Percentiles rank a stretch among this genome's conserved stretches.
phyloP scores from a whole-genome alignment of 2,113 vertebrate species.

The Scomber colias region DNA sequence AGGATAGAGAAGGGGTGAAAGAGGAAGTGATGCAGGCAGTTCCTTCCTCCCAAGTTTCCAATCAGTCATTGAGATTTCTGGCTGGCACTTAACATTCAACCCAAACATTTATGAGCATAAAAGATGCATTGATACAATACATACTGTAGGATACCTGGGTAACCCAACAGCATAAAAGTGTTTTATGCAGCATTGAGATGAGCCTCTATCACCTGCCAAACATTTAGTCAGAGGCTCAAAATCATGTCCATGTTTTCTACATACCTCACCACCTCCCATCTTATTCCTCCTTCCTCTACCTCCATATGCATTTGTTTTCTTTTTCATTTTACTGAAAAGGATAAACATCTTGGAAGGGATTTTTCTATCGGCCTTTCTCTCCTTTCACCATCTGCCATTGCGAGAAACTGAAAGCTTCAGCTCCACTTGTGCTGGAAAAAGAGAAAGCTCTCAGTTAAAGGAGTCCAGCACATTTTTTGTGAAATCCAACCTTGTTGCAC shows the following conservation, averaged over 20 bases:
- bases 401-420: conserved; percentile 50
- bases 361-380: conserved; percentile 60
- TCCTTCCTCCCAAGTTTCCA: conserved; percentile 11
- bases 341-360: conserved; percentile 74
- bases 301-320: conserved; percentile 76
- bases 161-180: not conserved
- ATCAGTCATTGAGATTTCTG: conserved; percentile 30
- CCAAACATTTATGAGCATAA: not conserved
- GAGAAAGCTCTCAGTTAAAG: conserved; percentile 9
- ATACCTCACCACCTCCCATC: conserved; percentile 24
- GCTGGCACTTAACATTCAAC: not conserved
- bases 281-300: conserved; percentile 43
- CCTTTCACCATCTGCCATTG: conserved; percentile 72
- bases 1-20: conserved; percentile 33
- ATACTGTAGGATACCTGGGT: not conserved
- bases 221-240: not conserved
- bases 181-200: conserved; percentile 11
- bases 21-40: conserved; percentile 54
- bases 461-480: conserved; percentile 20
- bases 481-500: conserved; percentile 49
- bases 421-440: conserved; percentile 39
- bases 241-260: conserved; percentile 27
- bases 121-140: not conserved
- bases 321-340: conserved; percentile 63
- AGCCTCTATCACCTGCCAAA: conserved; percentile 18